Percentiles rank a stretch among this genome's conserved stretches.
phyloP scores from a whole-genome alignment of 1,140 invertebrate genomes.

The Aphidius ervi region DNA sequence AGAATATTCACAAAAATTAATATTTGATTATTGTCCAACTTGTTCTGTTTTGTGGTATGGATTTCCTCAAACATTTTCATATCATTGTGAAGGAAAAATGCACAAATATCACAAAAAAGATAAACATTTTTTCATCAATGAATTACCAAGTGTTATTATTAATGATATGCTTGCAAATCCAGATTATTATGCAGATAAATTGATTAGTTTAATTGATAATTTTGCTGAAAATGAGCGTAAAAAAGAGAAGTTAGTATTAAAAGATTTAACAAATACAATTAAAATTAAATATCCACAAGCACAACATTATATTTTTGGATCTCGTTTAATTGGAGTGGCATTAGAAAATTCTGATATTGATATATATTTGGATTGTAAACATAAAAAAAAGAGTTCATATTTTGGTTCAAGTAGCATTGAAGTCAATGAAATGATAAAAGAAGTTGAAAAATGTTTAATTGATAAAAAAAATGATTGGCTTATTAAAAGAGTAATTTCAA shows the following conservation, averaged over 20 bases:
- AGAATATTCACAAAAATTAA: not conserved
- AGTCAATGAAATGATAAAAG: constrained; percentile 1
- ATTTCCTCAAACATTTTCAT: constrained; percentile 16
- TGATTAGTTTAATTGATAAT: constrained; percentile 20
- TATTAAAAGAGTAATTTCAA: constrained; percentile 26
- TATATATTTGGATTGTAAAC: constrained; percentile 52
- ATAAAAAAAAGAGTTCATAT: constrained; percentile 14
- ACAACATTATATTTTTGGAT: constrained; percentile 50
- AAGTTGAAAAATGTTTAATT: constrained; percentile 21
- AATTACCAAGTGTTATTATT: constrained; percentile 21
- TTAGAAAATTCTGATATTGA: constrained; percentile 51
- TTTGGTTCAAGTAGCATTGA: not conserved
- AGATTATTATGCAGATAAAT: constrained; percentile 14
- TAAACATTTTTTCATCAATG: constrained; percentile 16
- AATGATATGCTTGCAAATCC: constrained; percentile 23
- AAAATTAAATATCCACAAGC: constrained; percentile 23
- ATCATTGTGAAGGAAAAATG: constrained; percentile 25
- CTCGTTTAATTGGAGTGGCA: constrained; percentile 46
- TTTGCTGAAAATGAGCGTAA: constrained; percentile 5
- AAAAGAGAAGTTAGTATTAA: constrained; percentile 24
- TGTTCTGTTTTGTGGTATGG: constrained; percentile 32
- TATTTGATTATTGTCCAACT: constrained; percentile 30
- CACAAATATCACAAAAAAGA: constrained; percentile 25
- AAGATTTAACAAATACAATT: constrained; percentile 25
- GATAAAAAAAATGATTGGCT: constrained; percentile 24